These are phyloP conservation scores for Micromys minutus DNA, from an alignment of 2,113 vertebrate genomes.

Conservation along the genomic window DNA sequence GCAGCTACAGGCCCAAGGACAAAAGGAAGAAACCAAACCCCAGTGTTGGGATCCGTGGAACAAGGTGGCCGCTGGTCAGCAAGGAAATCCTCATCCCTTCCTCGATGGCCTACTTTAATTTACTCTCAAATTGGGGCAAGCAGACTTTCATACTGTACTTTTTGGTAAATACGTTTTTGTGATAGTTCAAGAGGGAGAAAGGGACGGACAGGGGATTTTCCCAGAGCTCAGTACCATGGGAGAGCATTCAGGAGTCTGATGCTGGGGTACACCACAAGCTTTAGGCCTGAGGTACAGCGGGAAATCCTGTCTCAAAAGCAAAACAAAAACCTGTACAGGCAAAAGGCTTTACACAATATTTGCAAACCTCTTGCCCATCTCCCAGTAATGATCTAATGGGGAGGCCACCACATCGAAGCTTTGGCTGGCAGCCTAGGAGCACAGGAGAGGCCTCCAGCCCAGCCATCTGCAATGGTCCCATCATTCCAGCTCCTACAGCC, in stretches of 20 bases:
- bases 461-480: not conserved
- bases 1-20: not conserved
- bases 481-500: not conserved
- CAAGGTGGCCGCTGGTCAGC: not conserved
- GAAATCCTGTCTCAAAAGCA: not conserved
- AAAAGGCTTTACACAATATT: not conserved
- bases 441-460: not conserved
- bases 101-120: not conserved
- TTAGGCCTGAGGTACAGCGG: not conserved
- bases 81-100: not conserved
- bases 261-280: not conserved
- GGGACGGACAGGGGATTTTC: not conserved
- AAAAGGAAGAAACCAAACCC: not conserved
- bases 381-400: not conserved
- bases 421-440: not conserved
- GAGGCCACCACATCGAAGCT: rapidly evolving
- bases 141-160: not conserved
- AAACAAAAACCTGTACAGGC: not conserved
- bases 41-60: not conserved
- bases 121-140: not conserved
- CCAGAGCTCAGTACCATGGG: not conserved
- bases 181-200: not conserved
- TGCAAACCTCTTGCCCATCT: not conserved
- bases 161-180: not conserved
- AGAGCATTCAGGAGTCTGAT: not conserved